Evolutionary conservation across 2,888 invertebrate genomes (phyloP).

Genomic region (Acronicta leporina): DNA sequence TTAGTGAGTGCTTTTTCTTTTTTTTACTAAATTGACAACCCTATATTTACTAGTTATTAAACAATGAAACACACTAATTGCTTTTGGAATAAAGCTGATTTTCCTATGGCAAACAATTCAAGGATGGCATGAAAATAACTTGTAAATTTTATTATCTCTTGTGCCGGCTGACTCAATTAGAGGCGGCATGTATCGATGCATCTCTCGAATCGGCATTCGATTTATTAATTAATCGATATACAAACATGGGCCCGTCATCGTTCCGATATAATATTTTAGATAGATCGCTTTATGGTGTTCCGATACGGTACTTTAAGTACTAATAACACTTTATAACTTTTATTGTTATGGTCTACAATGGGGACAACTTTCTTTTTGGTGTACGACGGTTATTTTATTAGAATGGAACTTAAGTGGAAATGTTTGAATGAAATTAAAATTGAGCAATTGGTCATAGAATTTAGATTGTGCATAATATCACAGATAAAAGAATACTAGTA

Average conservation of each 20-base stretch:
- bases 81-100: slow-evolving; percentile 37
- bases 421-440: not conserved
- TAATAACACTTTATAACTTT: slow-evolving; percentile 50
- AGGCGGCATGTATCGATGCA: slow-evolving; percentile 84
- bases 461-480: no score
- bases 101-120: slow-evolving; percentile 26
- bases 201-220: slow-evolving; percentile 82
- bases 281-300: slow-evolving; percentile 69
- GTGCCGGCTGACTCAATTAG: slow-evolving; percentile 88
- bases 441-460: not conserved
- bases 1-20: slow-evolving; percentile 79
- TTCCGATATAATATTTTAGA: slow-evolving; percentile 76
- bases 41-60: slow-evolving; percentile 14
- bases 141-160: slow-evolving; percentile 75
- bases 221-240: slow-evolving; percentile 89
- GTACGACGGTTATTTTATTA: slow-evolving; percentile 9
- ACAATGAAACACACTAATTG: slow-evolving; percentile 16
- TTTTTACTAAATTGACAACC: slow-evolving; percentile 65
- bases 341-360: slow-evolving; percentile 42
- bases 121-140: slow-evolving; percentile 35
- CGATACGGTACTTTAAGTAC: slow-evolving; percentile 52
- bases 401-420: not conserved
- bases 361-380: slow-evolving; percentile 49
- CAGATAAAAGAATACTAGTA: no score
- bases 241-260: slow-evolving; percentile 87